Evolutionary conservation across 92 coral and sea anemone genomes (phyloP).

Genomic region (Epizoanthus fatuus): DNA sequence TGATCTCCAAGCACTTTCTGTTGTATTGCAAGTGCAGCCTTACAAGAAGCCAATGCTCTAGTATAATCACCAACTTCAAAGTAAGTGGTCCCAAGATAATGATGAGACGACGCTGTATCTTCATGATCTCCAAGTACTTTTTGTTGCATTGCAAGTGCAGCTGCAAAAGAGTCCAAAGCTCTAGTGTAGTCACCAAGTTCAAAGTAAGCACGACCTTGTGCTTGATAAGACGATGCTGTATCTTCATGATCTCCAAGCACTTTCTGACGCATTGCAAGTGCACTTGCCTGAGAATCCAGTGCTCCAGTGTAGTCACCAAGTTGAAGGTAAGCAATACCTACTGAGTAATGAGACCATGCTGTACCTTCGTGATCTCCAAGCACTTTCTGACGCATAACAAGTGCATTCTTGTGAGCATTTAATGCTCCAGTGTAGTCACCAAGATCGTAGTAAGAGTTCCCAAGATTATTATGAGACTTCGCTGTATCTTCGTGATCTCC

Average conservation of each 20-base stretch:
- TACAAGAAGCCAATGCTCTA: not conserved
- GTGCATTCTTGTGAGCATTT: too few species aligned
- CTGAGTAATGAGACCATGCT: not conserved
- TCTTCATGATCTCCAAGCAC: conserved; percentile 15
- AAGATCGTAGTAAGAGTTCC: too few species aligned
- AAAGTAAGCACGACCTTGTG: not conserved
- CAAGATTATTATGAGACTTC: too few species aligned
- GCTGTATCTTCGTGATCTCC: too few species aligned
- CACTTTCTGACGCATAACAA: too few species aligned
- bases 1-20: not conserved
- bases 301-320: not conserved
- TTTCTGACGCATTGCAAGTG: not conserved
- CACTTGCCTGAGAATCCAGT: not conserved
- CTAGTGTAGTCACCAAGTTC: not conserved
- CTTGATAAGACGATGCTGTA: not conserved
- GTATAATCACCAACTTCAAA: not conserved
- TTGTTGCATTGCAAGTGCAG: not conserved
- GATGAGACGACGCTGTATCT: not conserved
- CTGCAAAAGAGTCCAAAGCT: not conserved
- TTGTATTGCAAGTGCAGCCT: not conserved
- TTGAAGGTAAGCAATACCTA: not conserved
- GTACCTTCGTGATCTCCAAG: not conserved
- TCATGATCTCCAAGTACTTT: not conserved
- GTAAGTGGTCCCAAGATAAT: not conserved
- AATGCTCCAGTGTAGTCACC: too few species aligned